Evolutionary conservation across 1,140 invertebrate species (phyloP), one percentile per base, ranked within the genome.

Genomic region (Aphaenogaster rudis): DNA sequence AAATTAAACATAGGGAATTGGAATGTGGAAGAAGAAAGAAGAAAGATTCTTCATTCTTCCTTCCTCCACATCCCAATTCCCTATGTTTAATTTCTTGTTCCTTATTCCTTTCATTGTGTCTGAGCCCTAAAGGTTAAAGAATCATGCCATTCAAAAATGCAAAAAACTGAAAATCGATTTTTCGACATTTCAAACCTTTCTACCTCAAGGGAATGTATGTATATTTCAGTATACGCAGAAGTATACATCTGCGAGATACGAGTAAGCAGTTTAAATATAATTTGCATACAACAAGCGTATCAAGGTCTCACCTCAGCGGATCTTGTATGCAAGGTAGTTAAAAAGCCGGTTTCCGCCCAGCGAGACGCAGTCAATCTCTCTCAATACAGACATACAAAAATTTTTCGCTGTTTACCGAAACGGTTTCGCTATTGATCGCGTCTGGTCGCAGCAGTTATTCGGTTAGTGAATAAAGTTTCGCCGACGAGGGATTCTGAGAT

Each of bases 371-470:
- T 39, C 76, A 1, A 48, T 63, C 15, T 74, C 33, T 77, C 50
- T 17, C 52, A 17, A 59, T 57, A 39, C n/a, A 57, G 28, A 79
- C 50, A 79, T 45, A 33, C 28, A 45, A 50, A 15, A 64, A 79
- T 79, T 79, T 79, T 64, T 64, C 59, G 74, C 42, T 66, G n/a
- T 80, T 80, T 80, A 80, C 63, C 61, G 48, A 80, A 61, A 78
- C 39, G 57, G 39, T 78, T 63, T 63, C 57, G 21, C 57, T 78
- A 78, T 78, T 78, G 76, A 78, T 78, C 76, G 54, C n/a, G 17
- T 61, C 36, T 61, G 36, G 36, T 42, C 36, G 54, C 39, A n/a
- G 42, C 57, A 63, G 76, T 63, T 78, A 78, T 63, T 78, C 57
- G 76, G 76, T 48, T 59, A 78, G 72, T 76, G 50, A 64, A 69